These are phyloP conservation scores for Tangara arthus DNA, from an alignment of 2,797 vertebrate genomes.

Conservation along the genomic window DNA sequence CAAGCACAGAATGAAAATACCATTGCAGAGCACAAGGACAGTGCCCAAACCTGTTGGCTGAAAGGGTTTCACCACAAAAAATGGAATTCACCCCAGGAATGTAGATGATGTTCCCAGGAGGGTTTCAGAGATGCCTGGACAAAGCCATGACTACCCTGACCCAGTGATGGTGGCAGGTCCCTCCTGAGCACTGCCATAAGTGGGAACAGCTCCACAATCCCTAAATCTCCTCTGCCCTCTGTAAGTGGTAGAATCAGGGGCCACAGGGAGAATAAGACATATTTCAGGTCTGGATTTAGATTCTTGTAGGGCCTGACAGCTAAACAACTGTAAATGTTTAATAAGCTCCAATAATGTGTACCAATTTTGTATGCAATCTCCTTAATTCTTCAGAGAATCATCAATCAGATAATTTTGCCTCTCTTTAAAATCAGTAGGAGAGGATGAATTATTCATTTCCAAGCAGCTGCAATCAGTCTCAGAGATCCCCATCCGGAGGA, in stretches of 20 bases:
- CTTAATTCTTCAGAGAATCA: slow-evolving; percentile 14
- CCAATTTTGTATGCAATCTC: slow-evolving; percentile 6
- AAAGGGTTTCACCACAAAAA: background rate
- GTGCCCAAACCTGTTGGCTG: background rate
- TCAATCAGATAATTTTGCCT: slow-evolving; percentile 12
- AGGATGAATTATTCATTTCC: slow-evolving; percentile 48
- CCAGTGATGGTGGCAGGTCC: background rate
- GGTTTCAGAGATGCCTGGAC: background rate
- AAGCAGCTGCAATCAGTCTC: background rate
- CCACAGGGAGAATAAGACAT: background rate
- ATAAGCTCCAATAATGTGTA: background rate
- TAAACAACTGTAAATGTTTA: slow-evolving; percentile 43
- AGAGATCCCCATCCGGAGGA: background rate
- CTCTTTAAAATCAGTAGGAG: slow-evolving; percentile 15
- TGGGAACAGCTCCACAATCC: background rate
- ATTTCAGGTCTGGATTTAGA: background rate
- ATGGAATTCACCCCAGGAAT: background rate
- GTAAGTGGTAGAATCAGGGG: background rate
- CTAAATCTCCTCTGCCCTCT: background rate
- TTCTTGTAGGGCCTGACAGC: background rate
- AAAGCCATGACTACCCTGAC: background rate
- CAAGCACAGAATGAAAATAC: background rate
- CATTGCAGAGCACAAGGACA: background rate
- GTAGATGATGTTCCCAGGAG: background rate
- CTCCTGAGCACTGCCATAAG: background rate